Evolutionary conservation across 2,888 invertebrate genomes (phyloP), one percentile per base, ranked within the genome.

Genomic region (Ferrisia virgata): DNA sequence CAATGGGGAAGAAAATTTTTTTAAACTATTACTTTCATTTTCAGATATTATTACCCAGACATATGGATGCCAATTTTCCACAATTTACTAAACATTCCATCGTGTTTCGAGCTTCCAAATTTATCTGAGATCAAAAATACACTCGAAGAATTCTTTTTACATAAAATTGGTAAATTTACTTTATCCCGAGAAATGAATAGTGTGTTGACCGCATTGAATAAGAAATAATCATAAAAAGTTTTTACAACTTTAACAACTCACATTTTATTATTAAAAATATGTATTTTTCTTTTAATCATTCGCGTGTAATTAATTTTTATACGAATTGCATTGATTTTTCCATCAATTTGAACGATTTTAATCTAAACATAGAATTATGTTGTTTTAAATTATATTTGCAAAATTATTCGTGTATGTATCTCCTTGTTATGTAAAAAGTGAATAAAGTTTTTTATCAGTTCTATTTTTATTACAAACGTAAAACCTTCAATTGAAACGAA

Each of bases 1-100:
- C 22, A 28, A 9, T n/a, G 18, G 33, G 2, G 31, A 33, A 43
- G 40, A 43, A 43, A 11, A 33, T 47, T 53, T 79, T 69, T 78
- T 80, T 39, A 43, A 80, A 31, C 64, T n/a, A 53, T 78, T 81
- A 31, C 69, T 84, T 28, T 85, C 82, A 85, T 84, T 89, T 89
- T 53, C 88, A 93, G 93, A 89, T 94, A 94, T 88, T 91, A 93
- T 89, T 92, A 93, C 87, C 91, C 91, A 85, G 91, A 91, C 85
- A 89, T 94, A 85, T 96, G 96, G 96, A 93, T 93, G 87, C 92
- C 92, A 86, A 92, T 96, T 88, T 96, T 97, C 88, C 92, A 93
- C 53, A 91, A 92, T 40, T 89, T 97, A 86, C 90, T 98, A 84
- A 98, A 98, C 89, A 91, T 96, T 85, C 92, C 93, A 28, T 93